Conservation (phyloP, 1,140 invertebrate genomes). For the Polypedilum pembai region DNA sequence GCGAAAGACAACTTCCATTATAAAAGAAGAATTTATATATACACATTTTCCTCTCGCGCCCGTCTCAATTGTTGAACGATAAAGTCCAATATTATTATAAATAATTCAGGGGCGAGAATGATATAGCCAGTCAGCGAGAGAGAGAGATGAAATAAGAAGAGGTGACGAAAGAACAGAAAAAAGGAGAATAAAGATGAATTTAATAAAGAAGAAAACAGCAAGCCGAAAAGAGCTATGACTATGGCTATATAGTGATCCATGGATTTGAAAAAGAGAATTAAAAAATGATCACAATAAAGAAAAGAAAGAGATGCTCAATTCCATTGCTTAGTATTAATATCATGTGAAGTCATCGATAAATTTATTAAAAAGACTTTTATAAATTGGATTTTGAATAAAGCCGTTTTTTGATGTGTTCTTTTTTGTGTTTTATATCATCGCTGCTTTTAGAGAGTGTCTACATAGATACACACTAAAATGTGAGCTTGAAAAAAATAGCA, state of each 20-base stretch:
- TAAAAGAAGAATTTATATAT: neutral
- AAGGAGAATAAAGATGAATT: neutral
- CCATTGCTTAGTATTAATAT: conserved; percentile 6
- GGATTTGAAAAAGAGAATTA: neutral
- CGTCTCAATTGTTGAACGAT: neutral
- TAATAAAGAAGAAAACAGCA: neutral
- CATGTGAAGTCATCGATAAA: conserved; percentile 27
- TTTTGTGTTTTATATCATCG: neutral
- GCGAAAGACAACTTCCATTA: neutral
- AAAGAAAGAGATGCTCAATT: neutral
- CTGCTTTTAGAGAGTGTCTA: neutral
- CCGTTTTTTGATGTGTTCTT: neutral
- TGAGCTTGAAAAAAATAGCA: neutral
- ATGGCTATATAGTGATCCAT: neutral
- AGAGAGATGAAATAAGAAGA: neutral
- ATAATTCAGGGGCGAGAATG: conserved; percentile 3
- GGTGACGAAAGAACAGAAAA: neutral
- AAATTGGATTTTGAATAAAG: conserved; percentile 27
- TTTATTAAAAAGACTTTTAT: conserved; percentile 25
- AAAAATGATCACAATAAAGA: neutral
- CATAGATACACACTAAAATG: neutral
- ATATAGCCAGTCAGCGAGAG: neutral
- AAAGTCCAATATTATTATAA: neutral
- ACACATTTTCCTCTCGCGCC: neutral
- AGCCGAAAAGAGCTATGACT: neutral